Evolutionary conservation across 37 sponge, comb jelly and placozoan genomes (phyloP).

Genomic region (Haliclona indistincta): DNA sequence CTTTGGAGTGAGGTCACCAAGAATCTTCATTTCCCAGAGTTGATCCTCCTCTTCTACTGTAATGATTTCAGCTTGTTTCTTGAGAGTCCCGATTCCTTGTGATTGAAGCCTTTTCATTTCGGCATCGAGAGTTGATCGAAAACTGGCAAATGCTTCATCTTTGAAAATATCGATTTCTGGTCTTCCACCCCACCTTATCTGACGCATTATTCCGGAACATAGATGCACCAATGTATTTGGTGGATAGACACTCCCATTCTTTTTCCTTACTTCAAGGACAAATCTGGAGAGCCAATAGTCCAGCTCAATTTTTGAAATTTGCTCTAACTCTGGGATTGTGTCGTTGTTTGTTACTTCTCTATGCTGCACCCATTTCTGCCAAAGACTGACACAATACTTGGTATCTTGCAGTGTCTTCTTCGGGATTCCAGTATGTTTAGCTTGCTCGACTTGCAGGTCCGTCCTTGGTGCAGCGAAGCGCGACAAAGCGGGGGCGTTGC

Average conservation of each 20-base stretch:
- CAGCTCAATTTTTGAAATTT: not conserved
- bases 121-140: constrained; percentile 13
- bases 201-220: too few species aligned
- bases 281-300: too few species aligned
- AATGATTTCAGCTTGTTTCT: constrained; percentile 35
- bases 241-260: too few species aligned
- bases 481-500: too few species aligned
- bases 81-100: too few species aligned
- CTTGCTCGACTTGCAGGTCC: too few species aligned
- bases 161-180: constrained; percentile 23
- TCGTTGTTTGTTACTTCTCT: not conserved
- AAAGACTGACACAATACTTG: constrained; percentile 13
- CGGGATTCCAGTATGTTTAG: too few species aligned
- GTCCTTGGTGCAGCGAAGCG: too few species aligned
- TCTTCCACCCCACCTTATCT: not conserved
- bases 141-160: constrained; percentile 5
- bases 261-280: too few species aligned
- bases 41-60: constrained; percentile 17
- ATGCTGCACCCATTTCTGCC: constrained; percentile 15
- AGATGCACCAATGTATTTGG: constrained; percentile 8
- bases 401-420: constrained; percentile 19
- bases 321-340: not conserved
- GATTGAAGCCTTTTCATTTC: too few species aligned
- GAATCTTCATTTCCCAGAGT: constrained; percentile 9
- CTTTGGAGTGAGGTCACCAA: constrained; percentile 10